phyloP scores from a whole-genome alignment of 2,113 vertebrate species.

The Vireo altiloquus region DNA sequence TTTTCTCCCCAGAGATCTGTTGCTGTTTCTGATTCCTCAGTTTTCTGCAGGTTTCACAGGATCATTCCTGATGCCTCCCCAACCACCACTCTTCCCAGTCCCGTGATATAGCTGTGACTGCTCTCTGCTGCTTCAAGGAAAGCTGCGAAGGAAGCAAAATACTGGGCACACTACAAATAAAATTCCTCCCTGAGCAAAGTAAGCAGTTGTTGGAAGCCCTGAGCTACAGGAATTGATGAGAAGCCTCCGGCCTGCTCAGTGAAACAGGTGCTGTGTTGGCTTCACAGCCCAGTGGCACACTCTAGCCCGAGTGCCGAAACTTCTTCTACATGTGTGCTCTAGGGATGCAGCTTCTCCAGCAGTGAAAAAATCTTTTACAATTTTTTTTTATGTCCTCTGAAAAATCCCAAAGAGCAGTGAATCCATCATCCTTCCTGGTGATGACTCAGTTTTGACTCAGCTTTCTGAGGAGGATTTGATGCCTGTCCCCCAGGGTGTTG shows the following conservation, averaged over 20 bases:
- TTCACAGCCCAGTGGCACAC: not conserved
- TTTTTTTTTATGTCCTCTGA: not conserved
- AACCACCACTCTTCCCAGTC: not conserved
- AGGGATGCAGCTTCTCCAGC: not conserved
- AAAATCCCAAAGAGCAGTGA: not conserved
- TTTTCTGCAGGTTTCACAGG: not conserved
- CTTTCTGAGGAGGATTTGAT: not conserved
- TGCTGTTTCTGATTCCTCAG: not conserved
- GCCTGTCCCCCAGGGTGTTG: rapidly evolving
- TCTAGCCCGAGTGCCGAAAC: not conserved
- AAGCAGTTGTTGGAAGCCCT: not conserved
- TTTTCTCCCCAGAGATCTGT: not conserved
- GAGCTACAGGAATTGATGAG: not conserved
- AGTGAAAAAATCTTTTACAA: not conserved
- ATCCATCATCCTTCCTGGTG: not conserved
- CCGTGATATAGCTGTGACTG: not conserved
- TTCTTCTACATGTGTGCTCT: not conserved
- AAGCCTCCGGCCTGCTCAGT: rapidly evolving
- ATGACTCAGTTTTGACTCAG: not conserved
- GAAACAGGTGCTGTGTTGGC: rapidly evolving
- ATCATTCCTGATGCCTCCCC: not conserved
- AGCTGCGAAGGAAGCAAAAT: not conserved
- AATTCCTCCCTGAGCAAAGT: not conserved
- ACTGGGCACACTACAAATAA: not conserved
- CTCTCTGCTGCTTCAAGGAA: not conserved